Percentiles rank a stretch among this genome's conserved stretches.
phyloP scores from a whole-genome alignment of 2,888 invertebrate species.

The Dinocampus coccinellae region DNA sequence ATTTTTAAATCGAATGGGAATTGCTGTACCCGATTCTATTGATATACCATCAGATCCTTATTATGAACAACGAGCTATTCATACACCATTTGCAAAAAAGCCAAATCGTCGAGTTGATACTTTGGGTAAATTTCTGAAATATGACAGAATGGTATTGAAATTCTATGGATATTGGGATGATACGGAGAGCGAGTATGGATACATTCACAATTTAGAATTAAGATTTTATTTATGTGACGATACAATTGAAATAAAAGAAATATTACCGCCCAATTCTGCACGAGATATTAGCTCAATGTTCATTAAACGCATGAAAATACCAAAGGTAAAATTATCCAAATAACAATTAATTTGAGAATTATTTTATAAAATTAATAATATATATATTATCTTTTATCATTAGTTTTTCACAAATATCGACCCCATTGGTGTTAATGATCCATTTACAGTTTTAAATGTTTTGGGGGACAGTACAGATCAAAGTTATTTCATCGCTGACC shows the following conservation, averaged over 20 bases:
- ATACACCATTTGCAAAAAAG: constrained; percentile 67
- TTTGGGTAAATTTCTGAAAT: constrained; percentile 85
- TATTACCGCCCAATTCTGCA: constrained; percentile 77
- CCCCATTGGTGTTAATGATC: constrained; percentile 69
- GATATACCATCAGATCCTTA: constrained; percentile 71
- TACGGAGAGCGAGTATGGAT: constrained; percentile 81
- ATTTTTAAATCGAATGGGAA: constrained; percentile 87
- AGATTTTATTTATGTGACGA: constrained; percentile 90
- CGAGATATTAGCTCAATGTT: constrained; percentile 81
- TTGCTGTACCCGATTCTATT: constrained; percentile 82
- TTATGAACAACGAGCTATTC: constrained; percentile 52
- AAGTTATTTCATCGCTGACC: constrained; percentile 74
- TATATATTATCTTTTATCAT: constrained; percentile 13
- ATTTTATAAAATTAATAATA: constrained; percentile 11
- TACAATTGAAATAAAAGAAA: constrained; percentile 89
- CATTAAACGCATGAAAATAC: constrained; percentile 81
- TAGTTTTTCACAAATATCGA: constrained; percentile 54
- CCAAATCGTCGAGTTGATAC: constrained; percentile 75
- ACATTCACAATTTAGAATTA: constrained; percentile 82
- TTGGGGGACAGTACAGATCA: constrained; percentile 71
- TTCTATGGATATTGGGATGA: constrained; percentile 95
- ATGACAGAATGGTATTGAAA: constrained; percentile 81
- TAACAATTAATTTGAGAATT: not conserved
- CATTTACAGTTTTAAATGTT: constrained; percentile 75
- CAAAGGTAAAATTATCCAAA: constrained; percentile 74